These are phyloP conservation scores for Podargus strigoides DNA, from an alignment of 2,797 vertebrate species.

Conservation along the genomic window DNA sequence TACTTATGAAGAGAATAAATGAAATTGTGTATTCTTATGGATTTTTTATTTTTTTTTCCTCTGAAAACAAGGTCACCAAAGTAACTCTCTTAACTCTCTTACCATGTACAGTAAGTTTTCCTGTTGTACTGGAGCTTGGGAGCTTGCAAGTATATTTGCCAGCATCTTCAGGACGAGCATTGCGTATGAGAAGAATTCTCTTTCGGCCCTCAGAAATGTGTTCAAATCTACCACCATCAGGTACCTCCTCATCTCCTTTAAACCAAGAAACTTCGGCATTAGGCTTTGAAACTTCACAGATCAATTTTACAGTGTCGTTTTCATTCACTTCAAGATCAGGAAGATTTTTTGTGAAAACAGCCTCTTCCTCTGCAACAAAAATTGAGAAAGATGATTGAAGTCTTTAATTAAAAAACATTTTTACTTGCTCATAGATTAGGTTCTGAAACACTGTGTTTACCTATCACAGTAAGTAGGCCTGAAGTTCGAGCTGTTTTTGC, in stretches of 20 bases:
- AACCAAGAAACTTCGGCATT: slow-evolving; percentile 90
- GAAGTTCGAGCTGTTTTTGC: slow-evolving; percentile 89
- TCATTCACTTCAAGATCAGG: slow-evolving; percentile 90
- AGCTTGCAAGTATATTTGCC: slow-evolving; percentile 90
- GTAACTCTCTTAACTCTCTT: slow-evolving; percentile 23
- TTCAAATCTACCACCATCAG: slow-evolving; percentile 91
- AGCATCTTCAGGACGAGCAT: slow-evolving; percentile 83
- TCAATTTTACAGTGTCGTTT: slow-evolving; percentile 89
- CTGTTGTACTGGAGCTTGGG: slow-evolving; percentile 82
- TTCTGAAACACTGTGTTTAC: slow-evolving; percentile 69
- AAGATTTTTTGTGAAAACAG: slow-evolving; percentile 93
- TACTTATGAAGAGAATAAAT: background rate
- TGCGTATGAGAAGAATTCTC: slow-evolving; percentile 88
- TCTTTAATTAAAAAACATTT: background rate
- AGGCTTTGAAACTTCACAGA: slow-evolving; percentile 95
- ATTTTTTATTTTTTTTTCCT: background rate
- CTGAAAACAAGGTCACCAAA: background rate
- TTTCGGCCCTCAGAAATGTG: slow-evolving; percentile 87
- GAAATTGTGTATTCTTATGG: background rate
- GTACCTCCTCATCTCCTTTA: slow-evolving; percentile 88
- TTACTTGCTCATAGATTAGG: background rate
- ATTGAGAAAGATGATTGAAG: background rate
- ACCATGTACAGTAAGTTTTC: slow-evolving; percentile 90
- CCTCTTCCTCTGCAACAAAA: slow-evolving; percentile 87
- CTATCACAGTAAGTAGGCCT: slow-evolving; percentile 92